These are phyloP conservation scores for Diarsia dahlii DNA, from an alignment of 2,888 invertebrate species.

Conservation along the genomic window DNA sequence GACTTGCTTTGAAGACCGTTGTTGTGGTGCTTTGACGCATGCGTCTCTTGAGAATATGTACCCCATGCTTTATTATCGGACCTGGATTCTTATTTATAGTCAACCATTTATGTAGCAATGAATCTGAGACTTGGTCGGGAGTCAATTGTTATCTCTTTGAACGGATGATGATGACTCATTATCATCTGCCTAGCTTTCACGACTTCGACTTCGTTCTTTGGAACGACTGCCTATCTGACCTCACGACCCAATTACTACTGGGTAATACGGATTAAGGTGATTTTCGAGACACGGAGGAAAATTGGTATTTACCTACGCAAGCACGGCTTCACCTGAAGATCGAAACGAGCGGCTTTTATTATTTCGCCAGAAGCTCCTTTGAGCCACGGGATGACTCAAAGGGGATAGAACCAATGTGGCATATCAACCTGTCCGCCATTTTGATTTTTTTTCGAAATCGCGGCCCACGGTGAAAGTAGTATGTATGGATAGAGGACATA, in stretches of 20 bases:
- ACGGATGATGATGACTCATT: background rate
- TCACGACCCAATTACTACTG: too few species aligned
- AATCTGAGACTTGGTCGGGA: background rate
- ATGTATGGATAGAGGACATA: too few species aligned
- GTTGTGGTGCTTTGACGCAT: conserved; percentile 35
- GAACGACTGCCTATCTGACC: too few species aligned
- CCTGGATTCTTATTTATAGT: background rate
- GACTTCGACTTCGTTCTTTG: too few species aligned
- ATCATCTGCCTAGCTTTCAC: background rate
- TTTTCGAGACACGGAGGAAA: background rate
- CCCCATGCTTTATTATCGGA: background rate
- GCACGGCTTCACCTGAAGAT: too few species aligned
- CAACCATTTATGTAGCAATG: background rate
- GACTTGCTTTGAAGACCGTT: conserved; percentile 65
- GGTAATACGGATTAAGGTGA: background rate
- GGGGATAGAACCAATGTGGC: too few species aligned
- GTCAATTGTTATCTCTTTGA: background rate
- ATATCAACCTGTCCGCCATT: too few species aligned
- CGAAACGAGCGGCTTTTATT: too few species aligned
- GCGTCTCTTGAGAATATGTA: conserved; percentile 7
- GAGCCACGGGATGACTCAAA: background rate
- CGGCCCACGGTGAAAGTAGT: too few species aligned
- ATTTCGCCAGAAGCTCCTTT: background rate
- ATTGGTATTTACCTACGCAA: background rate
- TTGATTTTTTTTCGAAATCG: too few species aligned